Evolutionary conservation across 2,888 invertebrate genomes (phyloP).

Genomic region (Pyrochroa serraticornis): DNA sequence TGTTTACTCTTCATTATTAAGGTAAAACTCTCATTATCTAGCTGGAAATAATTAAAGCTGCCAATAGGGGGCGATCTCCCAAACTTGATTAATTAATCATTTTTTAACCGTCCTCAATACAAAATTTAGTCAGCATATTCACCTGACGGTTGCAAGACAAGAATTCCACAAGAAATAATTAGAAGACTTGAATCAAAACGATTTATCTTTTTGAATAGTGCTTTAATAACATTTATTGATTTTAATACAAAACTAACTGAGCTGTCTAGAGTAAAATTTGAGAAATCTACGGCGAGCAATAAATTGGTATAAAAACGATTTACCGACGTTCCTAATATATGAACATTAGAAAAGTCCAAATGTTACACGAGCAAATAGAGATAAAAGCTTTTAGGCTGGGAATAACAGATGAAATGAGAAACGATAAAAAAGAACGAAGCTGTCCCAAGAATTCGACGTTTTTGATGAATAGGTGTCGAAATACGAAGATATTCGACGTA

Average conservation of each 20-base stretch:
- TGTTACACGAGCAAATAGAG: slow-evolving; percentile 15
- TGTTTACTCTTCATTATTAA: slow-evolving; percentile 32
- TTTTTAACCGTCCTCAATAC: not conserved
- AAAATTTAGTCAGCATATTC: not conserved
- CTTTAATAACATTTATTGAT: not conserved
- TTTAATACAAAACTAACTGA: too few relatives aligned
- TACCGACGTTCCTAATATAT: slow-evolving; percentile 6
- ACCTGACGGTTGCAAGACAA: not conserved
- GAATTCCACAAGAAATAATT: slow-evolving; percentile 2
- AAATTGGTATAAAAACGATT: not conserved
- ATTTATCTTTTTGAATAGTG: slow-evolving; percentile 10
- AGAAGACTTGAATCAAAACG: not conserved
- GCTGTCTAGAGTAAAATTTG: too few relatives aligned
- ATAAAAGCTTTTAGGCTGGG: slow-evolving; percentile 13
- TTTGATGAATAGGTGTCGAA: slow-evolving; percentile 19
- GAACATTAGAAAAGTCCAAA: slow-evolving; percentile 12
- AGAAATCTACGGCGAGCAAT: not conserved
- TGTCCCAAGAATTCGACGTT: slow-evolving; percentile 3
- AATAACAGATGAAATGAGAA: slow-evolving; percentile 12
- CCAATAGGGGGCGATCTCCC: slow-evolving; percentile 1
- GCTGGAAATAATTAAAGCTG: not conserved
- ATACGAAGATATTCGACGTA: slow-evolving; percentile 13
- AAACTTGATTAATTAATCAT: slow-evolving; percentile 10
- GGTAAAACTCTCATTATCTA: slow-evolving; percentile 2
- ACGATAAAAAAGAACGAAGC: slow-evolving; percentile 13